Evolutionary conservation across 2,888 invertebrate species (phyloP), one percentile per base, ranked within the genome.

Genomic region (Drosophila crucigera): DNA sequence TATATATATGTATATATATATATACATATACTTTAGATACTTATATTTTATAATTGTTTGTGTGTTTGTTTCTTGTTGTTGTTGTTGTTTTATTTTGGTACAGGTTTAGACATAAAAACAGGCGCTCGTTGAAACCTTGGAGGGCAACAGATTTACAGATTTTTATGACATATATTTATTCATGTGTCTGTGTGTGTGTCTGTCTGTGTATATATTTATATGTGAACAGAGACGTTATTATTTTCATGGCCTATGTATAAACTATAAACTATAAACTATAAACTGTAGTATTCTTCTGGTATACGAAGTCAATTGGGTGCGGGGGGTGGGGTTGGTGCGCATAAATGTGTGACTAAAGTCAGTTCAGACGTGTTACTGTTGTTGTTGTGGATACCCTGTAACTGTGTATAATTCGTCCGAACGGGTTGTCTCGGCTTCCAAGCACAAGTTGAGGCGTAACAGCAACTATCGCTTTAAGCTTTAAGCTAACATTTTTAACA

Each of bases 81-180:
- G 37, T 41, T 69, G 33, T 62, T 77, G 33, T 47, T 66, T 56
- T 61, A 66, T 67, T 39, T 84, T 84, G 81, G 79, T 80, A 80
- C 81, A 80, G 81, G 78, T 78, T 78, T 68, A 83, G 84, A 88
- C 89, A 76, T 84, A 73, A 89, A 89, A 86, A 85, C 78, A 85
- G 84, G 84, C 89, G 84, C 84, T 78, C 84, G 84, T 82, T 85
- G 85, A 85, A 85, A 85, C 85, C 85, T 85, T 85, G 89, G 85
- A 85, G 84, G 84, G 84, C 85, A 86, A 85, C 87, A 84, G 87
- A 82, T 83, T 65, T 67, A 68, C 68, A 78, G 31, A 78, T 70
- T 65, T 54, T 73, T 65, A 68, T 56, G 63, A 82, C 55, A 70
- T 62, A 70, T 33, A 62, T 33, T 62, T 68, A 31, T 50, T 7